These are phyloP conservation scores for Drosophila ficusphila DNA, from an alignment of 1,140 invertebrate genomes.

Conservation along the genomic window DNA sequence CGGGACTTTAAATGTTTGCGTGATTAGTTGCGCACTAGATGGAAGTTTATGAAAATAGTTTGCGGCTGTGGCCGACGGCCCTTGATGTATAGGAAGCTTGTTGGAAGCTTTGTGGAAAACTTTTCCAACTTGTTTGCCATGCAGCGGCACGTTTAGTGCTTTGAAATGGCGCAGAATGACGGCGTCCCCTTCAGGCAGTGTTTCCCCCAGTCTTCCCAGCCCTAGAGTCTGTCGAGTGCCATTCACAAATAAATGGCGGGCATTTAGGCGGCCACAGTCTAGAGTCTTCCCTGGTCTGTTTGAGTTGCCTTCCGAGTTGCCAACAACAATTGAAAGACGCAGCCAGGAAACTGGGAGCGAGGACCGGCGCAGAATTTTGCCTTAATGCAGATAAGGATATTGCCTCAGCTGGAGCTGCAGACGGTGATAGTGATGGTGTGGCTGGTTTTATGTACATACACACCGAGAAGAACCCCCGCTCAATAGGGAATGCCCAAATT, in stretches of 20 bases:
- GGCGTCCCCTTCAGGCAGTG: neutral
- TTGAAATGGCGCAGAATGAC: constrained; percentile 53
- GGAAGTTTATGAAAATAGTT: constrained; percentile 54
- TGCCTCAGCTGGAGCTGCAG: constrained; percentile 45
- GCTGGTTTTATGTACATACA: neutral
- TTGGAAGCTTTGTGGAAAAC: constrained; percentile 31
- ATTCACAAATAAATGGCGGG: constrained; percentile 79
- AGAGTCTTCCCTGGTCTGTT: constrained; percentile 35
- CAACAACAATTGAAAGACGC: constrained; percentile 65
- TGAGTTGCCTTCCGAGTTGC: constrained; percentile 35
- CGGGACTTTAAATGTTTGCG: constrained; percentile 12
- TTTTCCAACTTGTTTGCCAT: constrained; percentile 47
- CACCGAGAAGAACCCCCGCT: neutral
- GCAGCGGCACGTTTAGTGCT: constrained; percentile 48
- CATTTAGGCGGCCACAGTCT: constrained; percentile 64
- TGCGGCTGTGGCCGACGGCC: constrained; percentile 6
- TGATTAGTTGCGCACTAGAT: constrained; percentile 55
- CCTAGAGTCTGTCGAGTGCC: constrained; percentile 51
- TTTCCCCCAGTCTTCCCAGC: constrained; percentile 17
- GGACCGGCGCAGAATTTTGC: constrained; percentile 39
- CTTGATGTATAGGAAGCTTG: constrained; percentile 7
- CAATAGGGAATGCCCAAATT: too few relatives aligned
- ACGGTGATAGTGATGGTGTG: constrained; percentile 4
- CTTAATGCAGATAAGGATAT: constrained; percentile 78
- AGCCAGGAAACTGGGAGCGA: constrained; percentile 1